Base-by-base conservation (phyloP, 2,888 invertebrate species). In the Phyto melanocephala region DNA sequence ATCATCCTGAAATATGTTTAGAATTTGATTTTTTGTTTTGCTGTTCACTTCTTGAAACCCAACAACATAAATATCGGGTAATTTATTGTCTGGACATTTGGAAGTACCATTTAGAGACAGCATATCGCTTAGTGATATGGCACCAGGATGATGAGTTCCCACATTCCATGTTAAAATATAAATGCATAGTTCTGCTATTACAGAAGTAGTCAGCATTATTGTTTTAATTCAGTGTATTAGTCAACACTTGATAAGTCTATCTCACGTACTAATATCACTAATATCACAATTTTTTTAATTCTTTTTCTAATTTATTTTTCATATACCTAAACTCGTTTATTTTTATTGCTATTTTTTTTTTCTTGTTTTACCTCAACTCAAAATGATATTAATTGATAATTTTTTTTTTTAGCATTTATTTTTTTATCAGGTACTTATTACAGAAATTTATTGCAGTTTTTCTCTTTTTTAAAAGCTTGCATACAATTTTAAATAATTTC, bases 121-220 rank as follows among this genome's bases (percentile, higher is more conserved):
- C 47, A 97, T 91, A 20, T 94, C 93, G 86, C 93, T 93, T 17
- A 98, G 91, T 86, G 94, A 92, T 45, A 95, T 90, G 88, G 95
- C 94, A 87, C 95, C 94, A 20, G 95, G 95, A 82, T 93, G 92
- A 88, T 94, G 94, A 0, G 96, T 95, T 13, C 96, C 97, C 63
- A 98, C 97, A 93, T 98, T 98, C 94, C 96, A 98, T 20, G 98
- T 98, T 40, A 95, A 94, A 87, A 97, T 93, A 90, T 96, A 96
- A 86, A 97, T 92, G 80, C 89, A 89, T 62, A 89, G 72, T 71
- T 89, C 89, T 33, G 90, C 89, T 65, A 89, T 88, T 2, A 87
- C 82, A 10, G 65, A 82, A 35, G 80, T 35, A n/a, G 77, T 47
- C 22, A 72, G 68, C 82, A 82, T 85, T 8, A 15, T 60, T 45